A percentile compares a stretch with the other conserved stretches of the same genome.
Conservation (phyloP, 2,888 invertebrate species). For the Lasioglossum leucozonium region DNA sequence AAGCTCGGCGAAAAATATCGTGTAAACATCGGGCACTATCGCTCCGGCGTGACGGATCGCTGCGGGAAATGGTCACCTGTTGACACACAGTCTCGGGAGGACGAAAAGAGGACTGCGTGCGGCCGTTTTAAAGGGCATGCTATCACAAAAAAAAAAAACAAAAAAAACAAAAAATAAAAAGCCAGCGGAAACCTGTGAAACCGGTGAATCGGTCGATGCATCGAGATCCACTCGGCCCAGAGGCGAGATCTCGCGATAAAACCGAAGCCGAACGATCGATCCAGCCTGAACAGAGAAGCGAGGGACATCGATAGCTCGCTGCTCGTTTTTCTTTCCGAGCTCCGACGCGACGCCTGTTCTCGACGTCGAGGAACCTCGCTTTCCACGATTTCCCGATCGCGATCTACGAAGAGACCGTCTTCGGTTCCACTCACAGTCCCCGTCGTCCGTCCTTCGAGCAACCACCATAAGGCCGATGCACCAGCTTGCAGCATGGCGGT, state of each 20-base stretch:
- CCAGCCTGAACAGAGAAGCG: slow-evolving; percentile 39
- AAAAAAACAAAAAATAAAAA: neutral
- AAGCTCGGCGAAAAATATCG: neutral
- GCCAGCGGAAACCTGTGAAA: neutral
- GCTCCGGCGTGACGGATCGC: neutral
- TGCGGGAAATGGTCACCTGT: slow-evolving; percentile 10
- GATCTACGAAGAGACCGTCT: slow-evolving; percentile 1
- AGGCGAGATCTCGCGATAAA: neutral
- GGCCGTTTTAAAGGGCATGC: neutral
- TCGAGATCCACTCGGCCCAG: neutral
- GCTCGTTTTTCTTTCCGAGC: slow-evolving; percentile 43
- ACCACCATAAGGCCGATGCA: neutral
- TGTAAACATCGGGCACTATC: neutral
- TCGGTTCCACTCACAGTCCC: neutral
- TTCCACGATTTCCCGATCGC: slow-evolving; percentile 29
- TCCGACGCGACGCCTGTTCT: slow-evolving; percentile 6
- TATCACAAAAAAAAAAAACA: neutral
- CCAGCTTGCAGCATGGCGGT: slow-evolving; percentile 62
- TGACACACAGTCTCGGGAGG: neutral
- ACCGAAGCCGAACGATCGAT: slow-evolving; percentile 12
- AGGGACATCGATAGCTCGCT: slow-evolving; percentile 53
- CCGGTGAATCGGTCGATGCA: neutral
- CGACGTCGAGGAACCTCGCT: neutral
- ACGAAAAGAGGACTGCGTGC: neutral
- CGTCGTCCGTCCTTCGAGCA: neutral